These are phyloP conservation scores for Cynopterus brachyotis DNA, from an alignment of 2,113 vertebrate species.

Conservation along the genomic window DNA sequence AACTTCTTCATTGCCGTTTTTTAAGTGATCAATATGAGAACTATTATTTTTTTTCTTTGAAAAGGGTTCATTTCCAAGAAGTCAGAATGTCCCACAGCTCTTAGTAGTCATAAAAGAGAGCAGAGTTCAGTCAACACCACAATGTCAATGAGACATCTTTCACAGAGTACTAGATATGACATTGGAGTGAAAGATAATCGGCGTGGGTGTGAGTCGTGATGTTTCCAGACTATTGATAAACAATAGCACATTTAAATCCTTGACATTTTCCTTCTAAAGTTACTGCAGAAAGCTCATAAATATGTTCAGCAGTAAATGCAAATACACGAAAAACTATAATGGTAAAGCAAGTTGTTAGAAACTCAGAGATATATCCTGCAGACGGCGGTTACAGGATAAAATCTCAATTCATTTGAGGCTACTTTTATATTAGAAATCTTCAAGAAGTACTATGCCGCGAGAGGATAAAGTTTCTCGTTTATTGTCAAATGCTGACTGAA, in stretches of 20 bases:
- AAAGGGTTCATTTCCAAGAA: not conserved
- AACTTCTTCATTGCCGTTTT: not conserved
- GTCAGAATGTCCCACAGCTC: not conserved
- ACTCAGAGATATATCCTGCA: not conserved
- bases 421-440: not conserved
- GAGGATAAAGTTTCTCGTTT: not conserved
- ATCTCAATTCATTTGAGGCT: not conserved
- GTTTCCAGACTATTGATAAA: not conserved
- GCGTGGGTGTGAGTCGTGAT: not conserved
- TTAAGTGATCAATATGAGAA: not conserved
- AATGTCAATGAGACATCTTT: not conserved
- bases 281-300: not conserved
- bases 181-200: not conserved
- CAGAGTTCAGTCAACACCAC: not conserved
- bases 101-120: not conserved
- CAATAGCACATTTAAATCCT: not conserved
- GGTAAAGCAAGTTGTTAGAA: not conserved
- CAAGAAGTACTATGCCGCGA: not conserved
- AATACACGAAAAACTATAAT: not conserved
- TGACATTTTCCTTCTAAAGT: not conserved
- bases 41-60: not conserved
- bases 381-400: not conserved
- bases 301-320: not conserved
- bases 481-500: not conserved
- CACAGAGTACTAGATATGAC: not conserved